phyloP scores from a whole-genome alignment of 2,888 invertebrate genomes.

The Eupithecia centaureata region DNA sequence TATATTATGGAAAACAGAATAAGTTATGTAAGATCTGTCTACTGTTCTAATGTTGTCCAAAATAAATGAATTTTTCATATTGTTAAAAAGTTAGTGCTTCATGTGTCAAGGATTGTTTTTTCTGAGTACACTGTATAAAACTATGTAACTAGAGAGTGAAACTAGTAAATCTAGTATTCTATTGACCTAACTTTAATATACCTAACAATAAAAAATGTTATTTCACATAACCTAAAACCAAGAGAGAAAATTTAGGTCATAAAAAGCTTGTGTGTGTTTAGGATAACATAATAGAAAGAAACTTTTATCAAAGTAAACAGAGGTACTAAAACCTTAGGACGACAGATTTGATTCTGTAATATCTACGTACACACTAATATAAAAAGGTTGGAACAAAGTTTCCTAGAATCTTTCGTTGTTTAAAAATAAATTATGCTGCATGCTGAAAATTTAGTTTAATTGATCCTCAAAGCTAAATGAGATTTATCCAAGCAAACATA shows the following conservation, averaged over 20 bases:
- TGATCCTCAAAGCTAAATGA: neutral
- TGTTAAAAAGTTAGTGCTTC: no score
- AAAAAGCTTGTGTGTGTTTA: neutral
- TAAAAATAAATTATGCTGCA: no score
- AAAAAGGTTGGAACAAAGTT: no score
- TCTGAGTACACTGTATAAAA: no score
- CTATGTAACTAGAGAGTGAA: no score
- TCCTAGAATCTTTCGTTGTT: no score
- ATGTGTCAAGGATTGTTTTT: no score
- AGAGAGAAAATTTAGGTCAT: neutral
- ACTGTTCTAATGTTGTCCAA: no score
- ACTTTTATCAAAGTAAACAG: neutral
- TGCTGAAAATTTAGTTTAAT: neutral
- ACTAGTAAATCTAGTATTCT: no score
- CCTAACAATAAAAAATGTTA: neutral
- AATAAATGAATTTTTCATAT: no score
- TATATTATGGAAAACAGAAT: no score
- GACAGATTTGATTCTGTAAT: neutral
- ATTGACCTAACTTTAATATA: neutral
- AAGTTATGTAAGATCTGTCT: no score
- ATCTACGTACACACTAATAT: neutral
- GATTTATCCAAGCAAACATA: neutral
- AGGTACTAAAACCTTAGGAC: neutral
- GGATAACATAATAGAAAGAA: neutral
- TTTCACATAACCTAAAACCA: neutral